Percentiles rank a stretch among this genome's conserved stretches.
Evolutionary conservation across 2,888 invertebrate genomes (phyloP).

Genomic region (Metopia argyrocephala): DNA sequence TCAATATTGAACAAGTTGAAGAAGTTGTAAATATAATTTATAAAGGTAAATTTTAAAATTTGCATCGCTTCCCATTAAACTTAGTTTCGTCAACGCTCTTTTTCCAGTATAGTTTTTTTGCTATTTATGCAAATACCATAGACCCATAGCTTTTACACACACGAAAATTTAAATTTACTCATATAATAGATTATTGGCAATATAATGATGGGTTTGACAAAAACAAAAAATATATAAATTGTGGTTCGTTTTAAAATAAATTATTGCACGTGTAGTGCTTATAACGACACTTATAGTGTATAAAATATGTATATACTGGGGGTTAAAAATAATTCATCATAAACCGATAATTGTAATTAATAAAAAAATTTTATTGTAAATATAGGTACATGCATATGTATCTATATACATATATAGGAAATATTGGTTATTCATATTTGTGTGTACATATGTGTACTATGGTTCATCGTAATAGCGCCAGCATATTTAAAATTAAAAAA

Average conservation of each 20-base stretch:
- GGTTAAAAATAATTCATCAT: slow-evolving; percentile 42
- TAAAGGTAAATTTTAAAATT: no score
- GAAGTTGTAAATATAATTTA: no score
- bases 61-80: no score
- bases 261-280: not conserved
- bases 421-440: no score
- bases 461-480: no score
- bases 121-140: not conserved
- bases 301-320: slow-evolving; percentile 5
- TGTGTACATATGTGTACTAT: no score
- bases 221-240: not conserved
- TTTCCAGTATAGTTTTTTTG: no score
- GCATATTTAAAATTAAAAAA: no score
- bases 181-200: slow-evolving; percentile 4
- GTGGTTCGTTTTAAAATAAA: not conserved
- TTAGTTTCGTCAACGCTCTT: not conserved
- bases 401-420: slow-evolving; percentile 14
- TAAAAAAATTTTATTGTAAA: slow-evolving; percentile 47
- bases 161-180: not conserved
- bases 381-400: not conserved
- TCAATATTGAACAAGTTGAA: no score
- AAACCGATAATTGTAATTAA: slow-evolving; percentile 47
- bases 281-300: not conserved
- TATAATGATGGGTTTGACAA: not conserved
- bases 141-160: not conserved